Percentiles rank a stretch among this genome's conserved stretches.
Conservation (phyloP, 2,888 invertebrate genomes). For the Yponomeuta plumbellus region DNA sequence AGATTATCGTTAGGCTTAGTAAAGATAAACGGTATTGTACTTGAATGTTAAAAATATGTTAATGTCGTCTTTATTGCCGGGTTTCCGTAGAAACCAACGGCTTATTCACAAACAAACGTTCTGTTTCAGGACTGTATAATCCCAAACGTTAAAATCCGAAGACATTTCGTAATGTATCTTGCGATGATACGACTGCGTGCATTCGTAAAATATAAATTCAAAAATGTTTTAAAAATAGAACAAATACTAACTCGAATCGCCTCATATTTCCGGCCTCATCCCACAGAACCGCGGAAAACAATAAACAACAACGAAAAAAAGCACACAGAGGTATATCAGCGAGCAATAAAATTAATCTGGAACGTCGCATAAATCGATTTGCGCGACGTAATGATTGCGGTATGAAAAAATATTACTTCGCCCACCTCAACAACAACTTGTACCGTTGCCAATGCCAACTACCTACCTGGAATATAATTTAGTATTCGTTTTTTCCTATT, state of each 20-base stretch:
- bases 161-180: too few relatives aligned
- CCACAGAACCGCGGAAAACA: background rate
- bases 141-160: too few relatives aligned
- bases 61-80: too few relatives aligned
- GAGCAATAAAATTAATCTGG: constrained; percentile 10
- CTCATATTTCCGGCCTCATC: background rate
- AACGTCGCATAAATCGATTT: constrained; percentile 20
- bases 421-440: background rate
- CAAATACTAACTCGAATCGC: constrained; percentile 15
- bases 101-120: too few relatives aligned
- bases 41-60: too few relatives aligned
- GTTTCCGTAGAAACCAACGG: too few relatives aligned
- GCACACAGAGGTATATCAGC: constrained; percentile 13
- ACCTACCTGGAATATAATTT: background rate
- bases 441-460: background rate
- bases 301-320: background rate
- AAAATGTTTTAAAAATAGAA: constrained; percentile 30
- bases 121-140: too few relatives aligned
- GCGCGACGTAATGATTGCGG: constrained; percentile 16
- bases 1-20: background rate
- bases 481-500: too few relatives aligned
- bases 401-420: constrained; percentile 18
- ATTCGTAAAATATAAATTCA: too few relatives aligned
- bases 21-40: constrained; percentile 37
- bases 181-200: too few relatives aligned